These are phyloP conservation scores for Montifringilla adamsi DNA, from an alignment of 2,113 vertebrate genomes.

Conservation along the genomic window DNA sequence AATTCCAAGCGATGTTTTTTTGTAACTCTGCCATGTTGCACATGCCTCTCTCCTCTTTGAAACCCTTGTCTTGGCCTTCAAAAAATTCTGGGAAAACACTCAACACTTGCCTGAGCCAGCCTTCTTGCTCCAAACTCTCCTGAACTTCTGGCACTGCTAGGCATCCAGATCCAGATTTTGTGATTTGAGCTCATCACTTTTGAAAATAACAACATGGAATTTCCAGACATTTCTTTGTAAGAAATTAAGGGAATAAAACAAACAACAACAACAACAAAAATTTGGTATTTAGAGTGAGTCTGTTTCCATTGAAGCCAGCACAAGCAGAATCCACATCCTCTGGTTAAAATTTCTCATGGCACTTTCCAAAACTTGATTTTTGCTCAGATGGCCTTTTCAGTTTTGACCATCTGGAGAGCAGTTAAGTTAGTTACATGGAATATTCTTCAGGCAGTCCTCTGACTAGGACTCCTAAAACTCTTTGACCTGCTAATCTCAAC, in stretches of 20 bases:
- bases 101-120: constrained; percentile 35
- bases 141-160: constrained; percentile 42
- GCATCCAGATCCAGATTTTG: constrained; percentile 46
- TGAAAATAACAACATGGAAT: constrained; percentile 40
- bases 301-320: constrained; percentile 34
- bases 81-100: constrained; percentile 58
- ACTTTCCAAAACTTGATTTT: constrained; percentile 42
- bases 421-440: background rate
- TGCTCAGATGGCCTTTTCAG: constrained; percentile 48
- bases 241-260: background rate
- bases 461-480: constrained; percentile 22
- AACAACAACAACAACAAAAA: background rate
- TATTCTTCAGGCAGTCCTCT: constrained; percentile 32
- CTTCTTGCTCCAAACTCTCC: constrained; percentile 34
- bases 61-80: constrained; percentile 51
- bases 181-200: constrained; percentile 38
- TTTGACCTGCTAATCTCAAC: constrained; percentile 46
- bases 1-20: constrained; percentile 65
- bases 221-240: constrained; percentile 28
- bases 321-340: constrained; percentile 31
- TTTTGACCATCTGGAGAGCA: constrained; percentile 55
- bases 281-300: background rate
- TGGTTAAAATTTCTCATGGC: constrained; percentile 52
- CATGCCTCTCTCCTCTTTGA: constrained; percentile 47
- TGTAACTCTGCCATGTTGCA: constrained; percentile 48